Base-by-base conservation (phyloP, 2,113 vertebrate genomes). In the Hippocampus mohnikei region DNA sequence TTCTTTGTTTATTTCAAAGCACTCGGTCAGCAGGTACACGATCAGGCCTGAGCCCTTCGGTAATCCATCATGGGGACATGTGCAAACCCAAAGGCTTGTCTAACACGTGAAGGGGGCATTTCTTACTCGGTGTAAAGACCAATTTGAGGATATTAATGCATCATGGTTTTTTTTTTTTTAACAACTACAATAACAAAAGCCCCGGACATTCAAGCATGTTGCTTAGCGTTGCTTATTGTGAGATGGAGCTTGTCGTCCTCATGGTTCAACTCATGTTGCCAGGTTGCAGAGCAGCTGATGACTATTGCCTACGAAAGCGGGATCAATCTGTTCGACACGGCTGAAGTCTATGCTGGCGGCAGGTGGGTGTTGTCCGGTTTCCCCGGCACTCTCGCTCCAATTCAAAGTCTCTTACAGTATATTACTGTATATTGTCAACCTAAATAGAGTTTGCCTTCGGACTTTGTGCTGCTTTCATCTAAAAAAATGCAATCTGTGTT, bases 281-380 rank as follows among this genome's bases (percentile, higher is more conserved):
- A 99, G 97, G 94, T 98, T 75, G 97, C 97, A 0, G 96, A 99
- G 81, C 94, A 96, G 90, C 89, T 99, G 79, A 97, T 98, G 97
- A 97, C 96, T 0, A 98, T 98, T 0, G 97, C 97, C 46, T 98
- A 98, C 1, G 97, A 99, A 74, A 94, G 93, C 4, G 97, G 97
- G 2, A 95, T 99, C 67, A 99, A 99, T 89, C 93, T 99, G 50
- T 99, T 99, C 2, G 97, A 99, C 85, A 99, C 97, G 0, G 97
- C 97, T 0, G 97, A 99, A 89, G 97, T 99, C 75, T 99, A 98
- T 0, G 96, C 97, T 0, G 95, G 96, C 0, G 97, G 97, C 81
- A 97, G 95, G 97, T 99, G 89, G 92, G 90, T 86, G 48, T 71
- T 66, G 46, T 44, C 5, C 33, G 11, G 50, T 25, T 61, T 23